Evolutionary conservation across 2,113 vertebrate genomes (phyloP).

Genomic region (Scolopax mira): DNA sequence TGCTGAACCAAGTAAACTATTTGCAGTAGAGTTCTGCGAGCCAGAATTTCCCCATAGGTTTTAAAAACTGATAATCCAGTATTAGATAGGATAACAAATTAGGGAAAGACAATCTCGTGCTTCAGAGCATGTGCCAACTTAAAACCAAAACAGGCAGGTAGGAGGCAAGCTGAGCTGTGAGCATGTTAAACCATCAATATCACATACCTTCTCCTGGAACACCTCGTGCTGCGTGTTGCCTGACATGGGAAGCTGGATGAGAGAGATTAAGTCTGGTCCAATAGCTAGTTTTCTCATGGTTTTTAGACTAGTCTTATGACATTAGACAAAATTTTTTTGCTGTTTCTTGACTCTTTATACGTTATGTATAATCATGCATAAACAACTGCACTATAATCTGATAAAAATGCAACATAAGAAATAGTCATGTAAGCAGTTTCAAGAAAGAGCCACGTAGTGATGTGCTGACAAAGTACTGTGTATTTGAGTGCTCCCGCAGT

Average conservation of each 20-base stretch:
- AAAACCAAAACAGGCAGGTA: not conserved
- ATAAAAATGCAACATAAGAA: not conserved
- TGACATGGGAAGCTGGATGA: not conserved
- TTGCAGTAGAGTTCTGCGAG: not conserved
- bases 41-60: not conserved
- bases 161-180: not conserved
- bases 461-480: not conserved
- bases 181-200: not conserved
- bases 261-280: not conserved
- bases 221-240: not conserved
- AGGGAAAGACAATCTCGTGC: not conserved
- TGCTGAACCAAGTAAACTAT: not conserved
- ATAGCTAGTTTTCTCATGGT: not conserved
- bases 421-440: not conserved
- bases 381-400: not conserved
- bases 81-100: not conserved
- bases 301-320: not conserved
- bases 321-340: not conserved
- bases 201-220: not conserved
- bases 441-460: not conserved
- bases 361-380: not conserved
- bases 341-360: not conserved
- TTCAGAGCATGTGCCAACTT: not conserved
- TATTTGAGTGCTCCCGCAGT: not conserved
- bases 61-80: constrained; percentile 18